Evolutionary conservation across 1,140 invertebrate species (phyloP).

Genomic region (Himalopsyche phryganea): DNA sequence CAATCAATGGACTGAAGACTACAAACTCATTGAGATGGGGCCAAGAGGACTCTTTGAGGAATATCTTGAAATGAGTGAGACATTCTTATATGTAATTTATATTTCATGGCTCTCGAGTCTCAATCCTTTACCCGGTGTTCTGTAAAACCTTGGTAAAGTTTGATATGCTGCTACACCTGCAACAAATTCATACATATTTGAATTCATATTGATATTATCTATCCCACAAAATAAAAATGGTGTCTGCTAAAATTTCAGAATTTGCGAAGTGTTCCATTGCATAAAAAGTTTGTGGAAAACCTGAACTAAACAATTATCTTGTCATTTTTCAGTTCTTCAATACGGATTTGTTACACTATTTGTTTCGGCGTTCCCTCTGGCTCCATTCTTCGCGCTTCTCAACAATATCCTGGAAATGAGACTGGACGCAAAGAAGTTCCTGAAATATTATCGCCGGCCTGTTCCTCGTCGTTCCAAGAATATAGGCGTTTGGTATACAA

Average conservation of each 20-base stretch:
- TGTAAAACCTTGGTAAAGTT: too few species aligned
- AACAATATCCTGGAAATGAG: constrained; percentile 71
- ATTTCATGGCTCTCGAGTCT: too few species aligned
- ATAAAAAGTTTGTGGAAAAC: too few species aligned
- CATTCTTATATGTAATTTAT: too few species aligned
- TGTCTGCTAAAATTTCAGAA: too few species aligned
- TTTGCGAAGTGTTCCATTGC: too few species aligned
- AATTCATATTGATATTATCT: too few species aligned
- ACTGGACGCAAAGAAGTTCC: constrained; percentile 81
- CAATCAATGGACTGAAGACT: constrained; percentile 77
- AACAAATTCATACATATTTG: too few species aligned
- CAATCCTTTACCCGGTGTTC: too few species aligned
- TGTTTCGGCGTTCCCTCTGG: constrained; percentile 34
- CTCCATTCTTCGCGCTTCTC: constrained; percentile 33
- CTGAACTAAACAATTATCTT: too few species aligned
- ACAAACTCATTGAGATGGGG: constrained; percentile 65
- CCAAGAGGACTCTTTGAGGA: constrained; percentile 71
- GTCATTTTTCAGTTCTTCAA: constrained; percentile 64
- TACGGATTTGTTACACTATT: constrained; percentile 87
- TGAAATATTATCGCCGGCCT: constrained; percentile 78
- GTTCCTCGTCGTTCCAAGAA: constrained; percentile 81
- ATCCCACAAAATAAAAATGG: too few species aligned
- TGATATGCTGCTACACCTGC: too few species aligned
- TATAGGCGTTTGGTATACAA: constrained; percentile 90
- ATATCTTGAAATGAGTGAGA: constrained; percentile 81